Evolutionary conservation across 2,888 invertebrate genomes (phyloP), one percentile per base, ranked within the genome.

Genomic region (Oxytorus armatus): DNA sequence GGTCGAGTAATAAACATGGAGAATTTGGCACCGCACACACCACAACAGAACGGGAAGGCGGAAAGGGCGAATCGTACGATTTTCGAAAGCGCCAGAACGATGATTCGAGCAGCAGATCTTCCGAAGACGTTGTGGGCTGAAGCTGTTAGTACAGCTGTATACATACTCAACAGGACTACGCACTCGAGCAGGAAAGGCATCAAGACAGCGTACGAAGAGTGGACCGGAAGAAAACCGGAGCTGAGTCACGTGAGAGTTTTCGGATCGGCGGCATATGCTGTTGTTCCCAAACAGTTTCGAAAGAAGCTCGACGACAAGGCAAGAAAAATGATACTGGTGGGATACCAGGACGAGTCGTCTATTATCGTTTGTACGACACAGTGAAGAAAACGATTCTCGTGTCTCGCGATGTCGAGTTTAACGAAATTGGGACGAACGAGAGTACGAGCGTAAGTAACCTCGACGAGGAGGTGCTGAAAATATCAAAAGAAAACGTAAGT

Each of bases 11-110:
- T 83, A 1, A 14, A 5, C 2, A 14, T 59, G 4, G 57, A 80
- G 11, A 72, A 16, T 1, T 69, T 81, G 10, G 69, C 82, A 7
- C 79, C 82, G 3, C 80, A 83, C 29, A 84, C 82, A 7, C 82
- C 81, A 1, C 77, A 84, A 23, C 82, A 84, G 68, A 85, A 82
- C 49, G 84, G 82, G 7, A 57, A 81, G 39, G 82, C 76, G 1
- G 82, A 84, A 42, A 70, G 81, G 23, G 83, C 82, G 25, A 84
- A 82, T 79, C 74, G 81, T 4, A 84, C 83, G 4, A 75, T 85
- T 3, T 81, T 83, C 2, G 84, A 84, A 18, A 77, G 72, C 5
- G 84, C 84, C 7, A 66, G 79, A 14, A 82, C 82, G 0, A 83
- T 83, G 82, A 14, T 83, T 5, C n/a, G 76, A 7, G 53, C 82